phyloP scores from a whole-genome alignment of 2,113 vertebrate species.

The Channa argus region DNA sequence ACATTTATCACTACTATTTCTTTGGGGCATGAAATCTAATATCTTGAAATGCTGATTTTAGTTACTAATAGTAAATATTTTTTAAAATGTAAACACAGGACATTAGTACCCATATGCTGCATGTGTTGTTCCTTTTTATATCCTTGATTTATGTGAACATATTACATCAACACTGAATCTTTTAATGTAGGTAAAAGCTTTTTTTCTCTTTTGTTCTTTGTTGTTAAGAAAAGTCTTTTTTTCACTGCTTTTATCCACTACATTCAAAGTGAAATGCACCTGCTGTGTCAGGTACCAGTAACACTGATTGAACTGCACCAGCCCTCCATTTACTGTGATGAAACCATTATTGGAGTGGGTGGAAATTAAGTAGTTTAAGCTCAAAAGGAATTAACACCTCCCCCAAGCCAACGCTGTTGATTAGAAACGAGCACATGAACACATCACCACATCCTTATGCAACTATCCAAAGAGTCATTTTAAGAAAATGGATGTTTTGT shows the following conservation, averaged over 20 bases:
- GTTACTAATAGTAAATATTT: no score
- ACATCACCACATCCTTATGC: not conserved
- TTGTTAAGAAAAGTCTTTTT: not conserved
- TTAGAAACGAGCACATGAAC: constrained; percentile 29
- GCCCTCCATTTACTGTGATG: constrained; percentile 48
- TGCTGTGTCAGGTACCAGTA: constrained; percentile 24
- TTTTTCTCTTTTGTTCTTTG: no score
- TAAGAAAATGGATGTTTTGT: not conserved
- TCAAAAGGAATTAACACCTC: constrained; percentile 56
- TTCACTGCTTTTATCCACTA: not conserved
- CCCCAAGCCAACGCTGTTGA: constrained; percentile 30
- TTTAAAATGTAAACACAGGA: no score
- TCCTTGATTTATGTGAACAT: no score
- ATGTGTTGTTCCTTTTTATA: no score
- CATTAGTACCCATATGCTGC: no score
- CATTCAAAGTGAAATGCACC: constrained; percentile 21
- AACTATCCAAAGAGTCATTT: constrained; percentile 3
- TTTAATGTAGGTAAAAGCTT: no score
- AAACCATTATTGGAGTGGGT: constrained; percentile 61
- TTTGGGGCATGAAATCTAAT: no score
- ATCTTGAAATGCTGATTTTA: no score
- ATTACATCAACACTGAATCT: no score
- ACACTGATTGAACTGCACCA: constrained; percentile 37
- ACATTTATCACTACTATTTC: no score
- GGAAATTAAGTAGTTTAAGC: constrained; percentile 66